These are phyloP conservation scores for Notechis scutatus DNA, from an alignment of 2,113 vertebrate species.

Conservation along the genomic window DNA sequence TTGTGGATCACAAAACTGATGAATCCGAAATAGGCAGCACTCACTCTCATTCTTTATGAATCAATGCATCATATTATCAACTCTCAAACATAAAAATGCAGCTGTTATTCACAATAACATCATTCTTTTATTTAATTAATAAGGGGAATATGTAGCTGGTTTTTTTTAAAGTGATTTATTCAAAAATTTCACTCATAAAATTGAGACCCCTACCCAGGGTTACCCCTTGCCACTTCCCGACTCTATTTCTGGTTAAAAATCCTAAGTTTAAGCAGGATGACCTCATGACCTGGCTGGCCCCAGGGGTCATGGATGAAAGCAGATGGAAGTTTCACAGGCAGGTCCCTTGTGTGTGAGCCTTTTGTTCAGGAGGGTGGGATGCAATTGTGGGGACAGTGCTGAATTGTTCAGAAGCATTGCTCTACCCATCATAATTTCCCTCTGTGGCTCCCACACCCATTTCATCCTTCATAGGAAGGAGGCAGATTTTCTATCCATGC, in stretches of 20 bases:
- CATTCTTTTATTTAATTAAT: slow-evolving; percentile 54
- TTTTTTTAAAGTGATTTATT: slow-evolving; percentile 51
- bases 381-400: slow-evolving; percentile 67
- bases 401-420: slow-evolving; percentile 64
- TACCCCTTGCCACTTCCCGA: slow-evolving; percentile 51
- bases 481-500: slow-evolving; percentile 45
- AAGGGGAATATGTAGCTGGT: slow-evolving; percentile 56
- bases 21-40: slow-evolving; percentile 36
- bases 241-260: slow-evolving; percentile 66
- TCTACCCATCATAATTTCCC: slow-evolving; percentile 60
- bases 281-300: slow-evolving; percentile 68
- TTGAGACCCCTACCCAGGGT: slow-evolving; percentile 60
- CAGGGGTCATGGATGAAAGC: slow-evolving; percentile 73
- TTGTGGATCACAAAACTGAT: neutral
- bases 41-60: slow-evolving; percentile 50
- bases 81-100: slow-evolving; percentile 51
- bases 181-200: slow-evolving; percentile 61
- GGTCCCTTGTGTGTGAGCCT: slow-evolving; percentile 68
- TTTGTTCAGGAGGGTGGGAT: slow-evolving; percentile 61
- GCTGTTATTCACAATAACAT: slow-evolving; percentile 59
- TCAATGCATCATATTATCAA: slow-evolving; percentile 61
- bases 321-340: slow-evolving; percentile 63
- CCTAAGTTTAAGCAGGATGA: slow-evolving; percentile 66
- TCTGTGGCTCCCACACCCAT: slow-evolving; percentile 46
- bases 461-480: slow-evolving; percentile 61